Base-by-base conservation (phyloP, 2,888 invertebrate species). In the Baccha elongata region DNA sequence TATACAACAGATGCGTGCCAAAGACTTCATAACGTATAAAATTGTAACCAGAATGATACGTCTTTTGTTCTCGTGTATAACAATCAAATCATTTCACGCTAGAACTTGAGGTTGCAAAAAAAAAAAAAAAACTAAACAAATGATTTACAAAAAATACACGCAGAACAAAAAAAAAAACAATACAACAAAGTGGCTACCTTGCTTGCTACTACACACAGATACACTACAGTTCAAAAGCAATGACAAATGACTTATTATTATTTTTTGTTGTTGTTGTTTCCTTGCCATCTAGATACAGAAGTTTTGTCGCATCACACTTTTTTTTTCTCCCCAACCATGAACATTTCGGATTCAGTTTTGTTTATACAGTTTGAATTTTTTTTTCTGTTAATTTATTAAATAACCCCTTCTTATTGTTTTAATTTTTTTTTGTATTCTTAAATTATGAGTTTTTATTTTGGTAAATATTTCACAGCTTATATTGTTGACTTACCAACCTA, bases 1-100 rank as follows among this genome's bases (percentile, higher is more conserved):
- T n/a, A 13, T 11, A 11, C 1, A 37, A 35, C 10, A 15, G 10
- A 52, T 3, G n/a, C n/a, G n/a, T n/a, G n/a, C n/a, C n/a, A n/a
- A 58, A 35, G 7, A 29, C 40, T 21, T 17, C 1, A 48, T 42
- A 67, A 74, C 58, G 40, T 40, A 48, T 37, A 40, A 55, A 48
- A 71, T 78, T 71, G 64, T 52, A 65, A 13, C 26, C 23, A 62
- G 40, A 58, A 71, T 40, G 23, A 35, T 64, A 37, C n/a, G 58
- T 75, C 50, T 71, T 32, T 65, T 78, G 65, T 78, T 58, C 78
- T 35, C 72, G n/a, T 50, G 50, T 26, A 58, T 11, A 72, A 78
- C 64, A 78, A 72, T 65, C 29, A 71, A 71, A 76, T 71, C 48
- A 64, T 64, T 71, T 71, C 48, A 62, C 17, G 55, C 40, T 64